phyloP scores from a whole-genome alignment of 2,113 vertebrate genomes.

The Pelecanus crispus region DNA sequence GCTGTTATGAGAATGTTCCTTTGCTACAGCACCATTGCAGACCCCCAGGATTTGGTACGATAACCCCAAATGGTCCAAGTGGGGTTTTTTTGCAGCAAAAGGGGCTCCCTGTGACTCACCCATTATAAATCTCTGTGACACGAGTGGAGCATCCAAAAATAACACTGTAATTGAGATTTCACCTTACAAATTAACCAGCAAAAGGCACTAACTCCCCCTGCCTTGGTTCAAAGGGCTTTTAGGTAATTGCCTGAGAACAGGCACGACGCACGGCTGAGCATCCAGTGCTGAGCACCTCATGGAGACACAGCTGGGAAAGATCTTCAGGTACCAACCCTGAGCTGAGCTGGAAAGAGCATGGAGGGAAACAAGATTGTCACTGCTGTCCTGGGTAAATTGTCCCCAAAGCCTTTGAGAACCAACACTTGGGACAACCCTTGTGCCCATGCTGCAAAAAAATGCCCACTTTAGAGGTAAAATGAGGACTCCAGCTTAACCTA shows the following conservation, averaged over 20 bases:
- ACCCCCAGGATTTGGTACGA: not conserved
- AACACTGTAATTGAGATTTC: not conserved
- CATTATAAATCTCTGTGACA: not conserved
- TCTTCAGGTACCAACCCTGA: not conserved
- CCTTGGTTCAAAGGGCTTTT: not conserved
- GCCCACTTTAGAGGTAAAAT: not conserved
- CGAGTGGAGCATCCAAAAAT: not conserved
- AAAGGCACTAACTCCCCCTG: rapidly evolving
- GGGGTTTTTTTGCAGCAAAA: not conserved
- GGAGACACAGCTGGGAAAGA: not conserved
- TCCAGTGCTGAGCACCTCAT: not conserved
- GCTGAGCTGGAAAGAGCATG: not conserved
- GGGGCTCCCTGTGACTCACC: not conserved
- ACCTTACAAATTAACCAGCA: not conserved
- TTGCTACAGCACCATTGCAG: rapidly evolving
- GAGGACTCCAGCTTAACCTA: not conserved
- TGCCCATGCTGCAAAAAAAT: not conserved
- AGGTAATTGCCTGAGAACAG: not conserved
- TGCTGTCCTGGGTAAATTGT: not conserved
- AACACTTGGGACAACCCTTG: not conserved
- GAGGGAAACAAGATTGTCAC: not conserved
- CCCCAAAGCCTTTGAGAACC: not conserved
- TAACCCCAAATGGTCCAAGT: not conserved
- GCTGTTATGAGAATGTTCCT: not conserved
- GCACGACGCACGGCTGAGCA: rapidly evolving